phyloP scores from a whole-genome alignment of 1,140 invertebrate genomes.

The Eciton burchellii region DNA sequence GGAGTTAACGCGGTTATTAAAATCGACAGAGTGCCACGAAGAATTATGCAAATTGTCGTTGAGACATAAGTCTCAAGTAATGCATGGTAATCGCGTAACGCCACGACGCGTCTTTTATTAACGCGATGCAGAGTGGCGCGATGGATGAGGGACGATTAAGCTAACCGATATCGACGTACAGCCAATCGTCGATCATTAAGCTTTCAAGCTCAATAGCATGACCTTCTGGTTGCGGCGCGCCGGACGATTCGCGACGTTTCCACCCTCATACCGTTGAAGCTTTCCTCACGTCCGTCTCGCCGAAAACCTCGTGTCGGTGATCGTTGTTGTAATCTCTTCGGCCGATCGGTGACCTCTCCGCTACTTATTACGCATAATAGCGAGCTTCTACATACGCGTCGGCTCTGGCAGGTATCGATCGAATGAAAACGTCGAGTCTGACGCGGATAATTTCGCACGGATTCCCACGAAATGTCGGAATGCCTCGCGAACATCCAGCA shows the following conservation, averaged over 20 bases:
- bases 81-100: background rate
- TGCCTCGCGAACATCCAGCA: background rate
- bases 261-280: background rate
- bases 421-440: background rate
- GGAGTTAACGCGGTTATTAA: background rate
- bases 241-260: conserved; percentile 55
- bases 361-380: background rate
- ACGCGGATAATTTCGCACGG: background rate
- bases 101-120: background rate
- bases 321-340: conserved; percentile 3
- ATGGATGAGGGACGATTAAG: background rate
- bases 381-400: background rate
- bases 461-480: background rate
- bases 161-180: background rate
- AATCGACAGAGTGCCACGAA: background rate
- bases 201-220: background rate
- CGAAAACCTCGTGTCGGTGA: background rate
- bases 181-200: background rate
- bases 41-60: background rate
- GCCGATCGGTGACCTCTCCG: background rate
- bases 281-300: conserved; percentile 17
- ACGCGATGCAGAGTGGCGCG: no score
- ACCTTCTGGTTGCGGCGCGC: background rate
- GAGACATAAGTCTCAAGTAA: no score
- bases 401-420: background rate